Base-by-base conservation (phyloP, 2,888 invertebrate species). In the Hirtodrosophila trivittata region DNA sequence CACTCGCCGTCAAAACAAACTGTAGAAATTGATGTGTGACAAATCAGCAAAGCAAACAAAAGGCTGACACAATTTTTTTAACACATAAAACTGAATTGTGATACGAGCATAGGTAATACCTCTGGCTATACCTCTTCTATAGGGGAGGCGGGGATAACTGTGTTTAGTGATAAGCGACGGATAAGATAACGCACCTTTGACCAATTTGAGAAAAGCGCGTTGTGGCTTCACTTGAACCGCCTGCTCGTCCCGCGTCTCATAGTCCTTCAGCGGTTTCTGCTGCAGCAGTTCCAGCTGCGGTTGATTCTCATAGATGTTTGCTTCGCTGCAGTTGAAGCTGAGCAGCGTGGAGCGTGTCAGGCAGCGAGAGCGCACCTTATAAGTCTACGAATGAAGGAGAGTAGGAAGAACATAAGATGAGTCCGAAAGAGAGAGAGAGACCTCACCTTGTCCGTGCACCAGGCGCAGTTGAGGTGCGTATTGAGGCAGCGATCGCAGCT, bases 151-250 rank as follows among this genome's bases (percentile, higher is more conserved):
- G n/a, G 14, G 18, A 8, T 1, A 43, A 12, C 18, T 32, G 1
- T 14, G 28, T n/a, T 28, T 28, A 28, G 7, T 28, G 42, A 37
- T 51, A 33, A 47, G 55, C 69, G 47, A 21, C 47, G 30, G 65
- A 76, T 64, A 70, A 74, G 71, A 69, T 71, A 43, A 89, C 92
- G 90, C 90, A 94, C 94, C 92, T 85, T 93, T 93, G 78, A 94
- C 92, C 26, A 95, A 89, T 50, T 92, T 92, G 0, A 95, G 82
- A 28, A 91, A 91, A 14, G 93, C 90, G 67, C 89, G 92, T 88
- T 95, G 95, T 1, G 94, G 95, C 72, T 92, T 93, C 42, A 95
- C 92, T 88, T 95, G 95, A 41, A 94, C 92, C 3, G 87, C 87
- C 14, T 77, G 82, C 46, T 78, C 78, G 51, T 70, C 71, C 1